These are phyloP conservation scores for Hirtodrosophila trivittata DNA, from an alignment of 2,888 invertebrate genomes.

Conservation along the genomic window DNA sequence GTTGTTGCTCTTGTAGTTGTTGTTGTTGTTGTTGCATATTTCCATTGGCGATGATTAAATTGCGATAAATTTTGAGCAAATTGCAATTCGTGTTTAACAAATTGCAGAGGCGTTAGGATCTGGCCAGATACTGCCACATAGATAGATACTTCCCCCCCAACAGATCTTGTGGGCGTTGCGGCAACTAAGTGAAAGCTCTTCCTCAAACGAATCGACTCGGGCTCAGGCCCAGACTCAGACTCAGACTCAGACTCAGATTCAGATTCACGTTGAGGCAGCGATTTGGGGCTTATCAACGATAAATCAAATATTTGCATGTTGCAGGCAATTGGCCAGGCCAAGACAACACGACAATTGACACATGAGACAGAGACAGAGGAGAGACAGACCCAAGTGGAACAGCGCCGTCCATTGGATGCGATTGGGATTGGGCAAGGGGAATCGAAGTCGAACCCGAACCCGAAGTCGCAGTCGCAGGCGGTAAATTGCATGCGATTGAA, in stretches of 20 bases:
- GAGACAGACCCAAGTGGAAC: too few relatives aligned
- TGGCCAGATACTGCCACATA: constrained; percentile 37
- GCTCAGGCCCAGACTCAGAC: too few relatives aligned
- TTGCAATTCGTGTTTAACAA: constrained; percentile 75
- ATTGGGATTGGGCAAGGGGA: neutral
- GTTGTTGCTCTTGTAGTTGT: constrained; percentile 34
- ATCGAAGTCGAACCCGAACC: too few relatives aligned
- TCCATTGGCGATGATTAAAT: constrained; percentile 72
- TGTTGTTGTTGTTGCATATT: constrained; percentile 39
- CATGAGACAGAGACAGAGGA: constrained; percentile 28
- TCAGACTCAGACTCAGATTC: too few relatives aligned
- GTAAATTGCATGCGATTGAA: constrained; percentile 68
- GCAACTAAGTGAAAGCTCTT: constrained; percentile 41
- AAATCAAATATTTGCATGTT: constrained; percentile 48
- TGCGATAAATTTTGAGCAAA: constrained; percentile 76
- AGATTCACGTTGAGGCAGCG: neutral
- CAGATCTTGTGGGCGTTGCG: constrained; percentile 34
- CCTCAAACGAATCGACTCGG: neutral
- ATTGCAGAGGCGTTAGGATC: constrained; percentile 69
- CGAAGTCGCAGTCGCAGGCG: neutral
- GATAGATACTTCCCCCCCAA: neutral
- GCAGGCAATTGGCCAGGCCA: constrained; percentile 7
- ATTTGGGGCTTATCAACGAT: constrained; percentile 37
- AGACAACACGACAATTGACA: constrained; percentile 39
- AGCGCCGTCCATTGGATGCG: neutral